Percentiles rank a stretch among this genome's conserved stretches.
These are phyloP conservation scores for Chionoecetes opilio DNA, from an alignment of 1,140 invertebrate species.

Conservation along the genomic window DNA sequence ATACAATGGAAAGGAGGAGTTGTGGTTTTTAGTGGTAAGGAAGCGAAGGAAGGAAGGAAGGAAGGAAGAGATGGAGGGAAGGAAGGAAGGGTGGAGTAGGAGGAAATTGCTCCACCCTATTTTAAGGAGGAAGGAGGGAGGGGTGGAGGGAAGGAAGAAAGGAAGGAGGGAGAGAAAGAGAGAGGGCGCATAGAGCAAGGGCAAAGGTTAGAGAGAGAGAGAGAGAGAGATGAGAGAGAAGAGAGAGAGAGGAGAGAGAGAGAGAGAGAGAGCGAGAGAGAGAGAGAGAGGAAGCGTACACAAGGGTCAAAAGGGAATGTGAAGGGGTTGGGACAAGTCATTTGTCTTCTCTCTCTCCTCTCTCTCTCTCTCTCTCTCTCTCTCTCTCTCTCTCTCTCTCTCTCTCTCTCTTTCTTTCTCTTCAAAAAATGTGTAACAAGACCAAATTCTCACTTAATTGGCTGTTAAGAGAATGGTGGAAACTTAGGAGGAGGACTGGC, in stretches of 20 bases:
- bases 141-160: not conserved
- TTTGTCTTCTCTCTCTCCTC: no score
- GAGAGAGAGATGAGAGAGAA: not conserved
- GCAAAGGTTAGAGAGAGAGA: not conserved
- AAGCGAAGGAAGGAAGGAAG: not conserved
- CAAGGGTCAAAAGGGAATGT: not conserved
- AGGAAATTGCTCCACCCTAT: not conserved
- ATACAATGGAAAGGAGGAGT: no score
- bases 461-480: not conserved
- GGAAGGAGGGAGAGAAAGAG: not conserved
- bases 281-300: not conserved
- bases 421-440: not conserved
- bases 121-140: not conserved
- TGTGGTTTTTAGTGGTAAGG: no score
- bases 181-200: not conserved
- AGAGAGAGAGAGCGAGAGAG: conserved; percentile 14
- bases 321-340: no score
- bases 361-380: no score
- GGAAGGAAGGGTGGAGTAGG: not conserved
- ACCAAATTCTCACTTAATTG: not conserved
- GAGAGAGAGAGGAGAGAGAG: conserved; percentile 36
- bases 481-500: not conserved
- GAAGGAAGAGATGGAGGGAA: not conserved
- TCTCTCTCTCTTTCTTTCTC: not conserved
- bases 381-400: conserved; percentile 10